phyloP scores from a whole-genome alignment of 2,888 invertebrate species.

The Podotricha telesiphe region DNA sequence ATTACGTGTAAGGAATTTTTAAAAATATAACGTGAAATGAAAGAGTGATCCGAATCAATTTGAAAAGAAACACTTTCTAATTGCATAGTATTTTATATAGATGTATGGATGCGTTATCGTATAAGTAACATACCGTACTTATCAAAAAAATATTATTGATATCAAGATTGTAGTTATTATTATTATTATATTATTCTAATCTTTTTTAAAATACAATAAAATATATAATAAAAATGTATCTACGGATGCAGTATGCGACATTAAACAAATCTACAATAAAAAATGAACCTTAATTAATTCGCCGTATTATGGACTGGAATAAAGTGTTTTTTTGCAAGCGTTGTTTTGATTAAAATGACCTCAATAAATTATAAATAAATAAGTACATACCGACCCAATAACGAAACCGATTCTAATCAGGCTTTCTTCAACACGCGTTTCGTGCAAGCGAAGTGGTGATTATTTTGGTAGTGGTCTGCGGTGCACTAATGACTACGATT shows the following conservation, averaged over 20 bases:
- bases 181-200: no score
- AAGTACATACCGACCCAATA: slow-evolving; percentile 41
- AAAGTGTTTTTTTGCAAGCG: background rate
- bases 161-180: no score
- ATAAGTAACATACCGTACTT: slow-evolving; percentile 22
- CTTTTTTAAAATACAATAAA: no score
- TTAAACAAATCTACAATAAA: slow-evolving; percentile 7
- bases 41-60: slow-evolving; percentile 5
- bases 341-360: slow-evolving; percentile 13
- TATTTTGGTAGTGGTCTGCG: slow-evolving; percentile 31
- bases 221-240: no score
- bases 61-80: slow-evolving; percentile 34
- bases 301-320: background rate
- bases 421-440: slow-evolving; percentile 30
- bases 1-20: background rate
- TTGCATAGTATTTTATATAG: slow-evolving; percentile 23
- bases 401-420: slow-evolving; percentile 29
- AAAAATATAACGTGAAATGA: background rate
- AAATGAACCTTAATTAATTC: slow-evolving; percentile 15
- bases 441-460: slow-evolving; percentile 32
- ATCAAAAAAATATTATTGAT: no score
- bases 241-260: no score
- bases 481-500: slow-evolving; percentile 27
- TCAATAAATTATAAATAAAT: slow-evolving; percentile 23
- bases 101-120: slow-evolving; percentile 31